Evolutionary conservation across 2,797 vertebrate genomes (phyloP), one percentile per base, ranked within the genome.

Genomic region (Macrochelys suwanniensis): DNA sequence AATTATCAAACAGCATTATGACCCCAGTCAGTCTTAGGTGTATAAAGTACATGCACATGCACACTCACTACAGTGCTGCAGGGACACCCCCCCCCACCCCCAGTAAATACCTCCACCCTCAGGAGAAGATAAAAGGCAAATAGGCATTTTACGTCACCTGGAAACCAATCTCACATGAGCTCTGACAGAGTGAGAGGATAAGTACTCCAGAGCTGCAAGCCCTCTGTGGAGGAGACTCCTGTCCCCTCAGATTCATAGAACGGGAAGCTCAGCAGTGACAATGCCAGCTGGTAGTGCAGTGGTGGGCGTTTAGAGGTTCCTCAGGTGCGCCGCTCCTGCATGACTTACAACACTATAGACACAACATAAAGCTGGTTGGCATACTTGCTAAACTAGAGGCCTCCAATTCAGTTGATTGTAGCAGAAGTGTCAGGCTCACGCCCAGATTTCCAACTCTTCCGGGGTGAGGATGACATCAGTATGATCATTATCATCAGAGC

Each of bases 321-420:
- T 89, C 77, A 91, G 65, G 45, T 90, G 65, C 53, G 54, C 81
- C 76, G 42, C 17, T 77, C 81, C 79, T 8, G 61, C 84, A 47
- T 47, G 25, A 15, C 12, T 47, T 74, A 85, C 76, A 93, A 89
- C 85, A 31, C 85, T 11, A 82, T 79, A 93, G 85, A 80, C 84
- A 90, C 42, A 47, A 89, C 89, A 90, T 47, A 93, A 93, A 96
- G 68, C 57, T 37, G n/a, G 84, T 80, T 74, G 3, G 12, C 83
- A 65, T 83, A 83, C 94, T 90, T 96, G 74, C 89, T 85, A 92
- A 89, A 76, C 81, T 65, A 93, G 80, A 93, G 93, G 78, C n/a
- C 50, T 65, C 80, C 78, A 53, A 45, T 94, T 90, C 65, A 83
- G 78, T 87, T 59, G 13, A 81, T 88, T 86, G 84, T 77, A 90